Conservation (phyloP, 2,113 vertebrate species). For the Toxotes chatareus region DNA sequence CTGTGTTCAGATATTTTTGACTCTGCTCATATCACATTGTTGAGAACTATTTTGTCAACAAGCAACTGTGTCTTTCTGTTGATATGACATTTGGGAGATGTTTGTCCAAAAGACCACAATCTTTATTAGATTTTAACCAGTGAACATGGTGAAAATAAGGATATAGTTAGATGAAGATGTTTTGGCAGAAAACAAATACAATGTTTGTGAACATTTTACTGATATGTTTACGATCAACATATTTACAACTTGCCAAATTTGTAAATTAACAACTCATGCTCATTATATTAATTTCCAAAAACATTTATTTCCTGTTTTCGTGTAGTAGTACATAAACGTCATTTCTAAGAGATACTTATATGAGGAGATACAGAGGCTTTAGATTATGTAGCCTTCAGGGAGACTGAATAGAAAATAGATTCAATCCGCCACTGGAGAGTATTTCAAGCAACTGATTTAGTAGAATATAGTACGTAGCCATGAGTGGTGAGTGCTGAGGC, state of each 20-base stretch:
- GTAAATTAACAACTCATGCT: neutral
- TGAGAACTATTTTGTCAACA: neutral
- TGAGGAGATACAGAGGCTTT: neutral
- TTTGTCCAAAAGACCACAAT: neutral
- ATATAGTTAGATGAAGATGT: too few species aligned
- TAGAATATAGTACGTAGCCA: neutral
- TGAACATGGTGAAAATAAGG: too few species aligned
- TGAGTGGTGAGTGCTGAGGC: neutral
- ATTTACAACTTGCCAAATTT: neutral
- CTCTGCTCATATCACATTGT: neutral
- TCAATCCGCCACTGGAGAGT: neutral
- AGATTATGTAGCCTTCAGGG: neutral
- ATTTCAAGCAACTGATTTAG: neutral
- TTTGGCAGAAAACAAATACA: too few species aligned
- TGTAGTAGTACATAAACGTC: neutral
- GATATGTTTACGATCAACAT: neutral
- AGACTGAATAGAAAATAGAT: conserved; percentile 12
- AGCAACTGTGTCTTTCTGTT: neutral
- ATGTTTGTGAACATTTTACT: too few species aligned
- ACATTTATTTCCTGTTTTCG: too few species aligned
- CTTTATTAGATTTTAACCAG: too few species aligned
- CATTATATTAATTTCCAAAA: neutral
- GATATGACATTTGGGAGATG: neutral
- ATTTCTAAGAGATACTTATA: neutral
- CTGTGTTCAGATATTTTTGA: neutral